Conservation (phyloP, 2,113 vertebrate genomes). For the Cyanoderma ruficeps region DNA sequence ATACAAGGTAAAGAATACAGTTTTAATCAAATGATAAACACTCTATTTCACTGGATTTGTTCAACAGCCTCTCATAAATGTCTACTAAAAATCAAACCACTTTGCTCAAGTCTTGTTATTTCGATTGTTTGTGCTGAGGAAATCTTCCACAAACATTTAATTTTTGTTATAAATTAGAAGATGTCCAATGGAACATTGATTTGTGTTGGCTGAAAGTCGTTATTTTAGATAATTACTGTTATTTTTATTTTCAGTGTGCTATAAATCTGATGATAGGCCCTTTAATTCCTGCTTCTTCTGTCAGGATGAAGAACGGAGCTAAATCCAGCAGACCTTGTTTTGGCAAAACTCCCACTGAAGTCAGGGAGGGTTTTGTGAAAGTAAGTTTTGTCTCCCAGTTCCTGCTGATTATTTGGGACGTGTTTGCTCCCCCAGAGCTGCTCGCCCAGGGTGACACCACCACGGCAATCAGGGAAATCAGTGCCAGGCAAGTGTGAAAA, state of each 20-base stretch:
- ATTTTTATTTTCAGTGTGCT: background rate
- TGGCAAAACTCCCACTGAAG: slow-evolving; percentile 58
- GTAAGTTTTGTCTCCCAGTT: slow-evolving; percentile 12
- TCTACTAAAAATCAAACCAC: background rate
- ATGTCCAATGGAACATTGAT: background rate
- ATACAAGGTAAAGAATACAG: background rate
- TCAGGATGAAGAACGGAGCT: slow-evolving; percentile 31
- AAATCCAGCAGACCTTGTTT: slow-evolving; percentile 50
- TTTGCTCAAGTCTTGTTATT: background rate
- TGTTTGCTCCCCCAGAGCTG: background rate
- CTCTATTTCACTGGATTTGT: background rate
- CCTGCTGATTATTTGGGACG: background rate
- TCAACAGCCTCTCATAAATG: background rate
- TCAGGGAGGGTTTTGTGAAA: slow-evolving; percentile 15
- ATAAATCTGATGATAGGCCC: slow-evolving; percentile 12
- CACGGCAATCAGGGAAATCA: background rate
- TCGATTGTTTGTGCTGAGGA: background rate
- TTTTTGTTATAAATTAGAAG: background rate
- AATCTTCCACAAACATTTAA: background rate
- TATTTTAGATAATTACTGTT: background rate
- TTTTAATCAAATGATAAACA: background rate
- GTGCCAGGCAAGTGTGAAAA: background rate
- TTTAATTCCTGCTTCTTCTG: slow-evolving; percentile 46
- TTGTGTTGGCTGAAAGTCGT: background rate
- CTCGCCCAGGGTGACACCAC: background rate